These are phyloP conservation scores for Dolichallabes microphthalmus DNA, from an alignment of 2,113 vertebrate species.

Conservation along the genomic window DNA sequence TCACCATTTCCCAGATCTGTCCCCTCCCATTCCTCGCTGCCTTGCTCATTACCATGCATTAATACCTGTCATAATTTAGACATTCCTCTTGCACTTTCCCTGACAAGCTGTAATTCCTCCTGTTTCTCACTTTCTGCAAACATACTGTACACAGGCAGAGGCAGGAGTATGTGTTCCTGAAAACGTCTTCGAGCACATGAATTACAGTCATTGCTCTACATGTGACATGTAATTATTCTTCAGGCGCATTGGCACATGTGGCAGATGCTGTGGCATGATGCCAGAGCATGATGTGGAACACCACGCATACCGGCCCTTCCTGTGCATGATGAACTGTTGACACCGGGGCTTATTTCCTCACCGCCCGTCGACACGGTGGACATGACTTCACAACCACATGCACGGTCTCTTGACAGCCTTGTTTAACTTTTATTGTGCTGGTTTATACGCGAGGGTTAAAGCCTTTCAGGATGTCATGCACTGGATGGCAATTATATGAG, in stretches of 20 bases:
- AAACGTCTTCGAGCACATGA: conserved; percentile 58
- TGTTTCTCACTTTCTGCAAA: conserved; percentile 19
- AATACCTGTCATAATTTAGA: conserved; percentile 49
- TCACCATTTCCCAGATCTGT: neutral
- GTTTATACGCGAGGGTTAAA: conserved; percentile 58
- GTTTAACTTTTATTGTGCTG: conserved; percentile 61
- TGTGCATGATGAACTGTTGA: conserved; percentile 36
- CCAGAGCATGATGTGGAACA: conserved; percentile 31
- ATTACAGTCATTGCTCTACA: conserved; percentile 58
- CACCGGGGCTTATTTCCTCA: conserved; percentile 37
- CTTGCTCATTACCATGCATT: conserved; percentile 35
- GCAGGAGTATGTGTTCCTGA: conserved; percentile 57
- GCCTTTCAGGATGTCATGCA: conserved; percentile 57
- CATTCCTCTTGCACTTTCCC: conserved; percentile 32
- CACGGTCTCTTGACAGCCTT: conserved; percentile 43
- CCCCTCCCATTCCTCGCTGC: neutral
- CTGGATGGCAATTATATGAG: conserved; percentile 57
- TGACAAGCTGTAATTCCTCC: conserved; percentile 56
- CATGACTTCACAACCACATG: conserved; percentile 40
- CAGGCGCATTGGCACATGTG: conserved; percentile 47
- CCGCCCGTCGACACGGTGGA: conserved; percentile 14
- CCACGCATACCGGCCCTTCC: neutral
- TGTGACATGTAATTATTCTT: conserved; percentile 59
- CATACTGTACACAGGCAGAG: conserved; percentile 17
- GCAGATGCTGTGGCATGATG: conserved; percentile 61